Conservation (phyloP, 2,888 invertebrate species). For the Entomobrya multifasciata region DNA sequence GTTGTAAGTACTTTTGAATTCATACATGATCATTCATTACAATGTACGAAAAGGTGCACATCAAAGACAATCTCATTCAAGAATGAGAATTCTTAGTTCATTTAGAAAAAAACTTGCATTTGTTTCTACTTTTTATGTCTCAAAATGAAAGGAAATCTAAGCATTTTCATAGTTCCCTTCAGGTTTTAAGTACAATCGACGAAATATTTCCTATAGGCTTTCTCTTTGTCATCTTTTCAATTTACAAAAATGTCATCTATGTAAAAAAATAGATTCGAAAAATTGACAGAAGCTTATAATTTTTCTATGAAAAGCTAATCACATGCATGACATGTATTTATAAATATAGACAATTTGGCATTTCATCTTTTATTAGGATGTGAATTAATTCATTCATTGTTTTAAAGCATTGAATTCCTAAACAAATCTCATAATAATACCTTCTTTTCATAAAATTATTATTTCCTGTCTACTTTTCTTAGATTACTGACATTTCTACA, state of each 20-base stretch:
- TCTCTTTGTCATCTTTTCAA: constrained; percentile 21
- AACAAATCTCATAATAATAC: no score
- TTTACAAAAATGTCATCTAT: no score
- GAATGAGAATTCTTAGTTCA: no score
- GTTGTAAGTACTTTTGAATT: constrained; percentile 60
- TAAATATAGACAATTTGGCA: no score
- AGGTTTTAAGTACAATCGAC: no score
- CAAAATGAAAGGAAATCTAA: no score
- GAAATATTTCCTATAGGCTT: neutral
- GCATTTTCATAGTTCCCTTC: no score
- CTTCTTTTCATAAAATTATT: no score
- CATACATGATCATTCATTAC: neutral
- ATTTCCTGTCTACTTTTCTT: constrained; percentile 29
- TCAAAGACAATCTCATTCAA: neutral
- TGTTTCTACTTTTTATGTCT: no score
- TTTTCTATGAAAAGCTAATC: constrained; percentile 2
- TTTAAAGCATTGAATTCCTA: no score
- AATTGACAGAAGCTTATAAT: constrained; percentile 24
- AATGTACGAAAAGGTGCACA: no score
- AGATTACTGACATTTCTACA: constrained; percentile 62
- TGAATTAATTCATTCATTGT: constrained; percentile 32
- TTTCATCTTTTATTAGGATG: neutral
- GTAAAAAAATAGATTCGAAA: constrained; percentile 34
- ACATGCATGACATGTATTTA: neutral
- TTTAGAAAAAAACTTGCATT: no score